Conservation (phyloP, 1,140 invertebrate genomes). For the Alviniconcha marisindica region DNA sequence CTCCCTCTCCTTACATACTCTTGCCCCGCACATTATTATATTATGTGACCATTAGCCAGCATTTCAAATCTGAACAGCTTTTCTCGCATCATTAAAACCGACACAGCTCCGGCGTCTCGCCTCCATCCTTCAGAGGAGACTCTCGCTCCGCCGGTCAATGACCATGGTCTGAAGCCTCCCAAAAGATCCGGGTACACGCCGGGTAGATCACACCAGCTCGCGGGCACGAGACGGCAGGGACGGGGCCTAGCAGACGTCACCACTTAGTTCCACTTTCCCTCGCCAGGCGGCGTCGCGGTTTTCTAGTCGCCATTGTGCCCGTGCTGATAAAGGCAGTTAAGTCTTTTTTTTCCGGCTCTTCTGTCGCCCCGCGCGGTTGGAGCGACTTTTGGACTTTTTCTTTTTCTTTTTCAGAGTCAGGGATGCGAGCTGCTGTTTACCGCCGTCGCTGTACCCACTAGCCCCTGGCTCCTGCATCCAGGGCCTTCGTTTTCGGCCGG, state of each 20-base stretch:
- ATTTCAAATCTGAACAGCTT: too few species aligned
- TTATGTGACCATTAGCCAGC: too few species aligned
- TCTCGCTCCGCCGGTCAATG: neutral
- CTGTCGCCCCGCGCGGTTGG: neutral
- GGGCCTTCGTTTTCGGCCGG: too few species aligned
- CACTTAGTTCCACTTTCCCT: slow-evolving; percentile 10
- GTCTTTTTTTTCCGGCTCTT: neutral
- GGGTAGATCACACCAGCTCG: neutral
- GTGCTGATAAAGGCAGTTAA: neutral
- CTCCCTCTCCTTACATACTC: too few species aligned
- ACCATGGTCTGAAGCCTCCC: neutral
- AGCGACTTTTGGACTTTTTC: too few species aligned
- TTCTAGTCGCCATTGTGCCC: neutral
- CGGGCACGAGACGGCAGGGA: neutral
- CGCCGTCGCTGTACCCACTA: neutral
- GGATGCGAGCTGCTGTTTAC: neutral
- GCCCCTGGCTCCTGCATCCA: neutral
- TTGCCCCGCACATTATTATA: too few species aligned
- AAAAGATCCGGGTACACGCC: neutral
- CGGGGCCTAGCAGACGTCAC: slow-evolving; percentile 8
- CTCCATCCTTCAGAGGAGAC: too few species aligned
- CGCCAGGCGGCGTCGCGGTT: neutral
- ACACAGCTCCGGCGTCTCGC: too few species aligned
- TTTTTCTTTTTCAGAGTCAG: neutral
- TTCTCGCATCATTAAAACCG: too few species aligned